phyloP scores from a whole-genome alignment of 1,140 invertebrate species.

The Aphis gossypii region DNA sequence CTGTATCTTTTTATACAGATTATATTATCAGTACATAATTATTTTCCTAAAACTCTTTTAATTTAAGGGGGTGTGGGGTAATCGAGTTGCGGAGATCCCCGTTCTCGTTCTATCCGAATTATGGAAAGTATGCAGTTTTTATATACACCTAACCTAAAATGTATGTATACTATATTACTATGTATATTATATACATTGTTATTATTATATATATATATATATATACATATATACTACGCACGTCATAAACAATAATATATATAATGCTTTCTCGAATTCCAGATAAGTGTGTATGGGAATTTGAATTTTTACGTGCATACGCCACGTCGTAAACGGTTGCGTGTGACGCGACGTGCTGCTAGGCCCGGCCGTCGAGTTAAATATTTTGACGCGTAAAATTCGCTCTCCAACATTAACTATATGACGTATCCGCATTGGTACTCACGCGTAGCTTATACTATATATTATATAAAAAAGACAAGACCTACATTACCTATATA shows the following conservation, averaged over 20 bases:
- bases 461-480: background rate
- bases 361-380: background rate
- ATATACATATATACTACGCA: background rate
- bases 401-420: background rate
- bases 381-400: background rate
- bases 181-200: background rate
- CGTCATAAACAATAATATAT: constrained; percentile 6
- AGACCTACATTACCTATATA: background rate
- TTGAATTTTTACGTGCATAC: constrained; percentile 17
- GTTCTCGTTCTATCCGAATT: no score
- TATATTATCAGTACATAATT: no score
- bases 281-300: background rate
- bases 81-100: no score
- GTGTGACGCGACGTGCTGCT: background rate
- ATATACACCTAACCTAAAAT: no score
- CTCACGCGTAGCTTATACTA: background rate
- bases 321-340: background rate
- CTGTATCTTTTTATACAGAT: no score
- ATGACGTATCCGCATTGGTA: background rate
- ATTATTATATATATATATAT: no score
- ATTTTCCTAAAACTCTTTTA: no score
- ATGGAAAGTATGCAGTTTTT: no score
- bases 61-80: no score
- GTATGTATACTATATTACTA: background rate
- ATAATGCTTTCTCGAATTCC: background rate